A percentile compares a stretch with the other conserved stretches of the same genome.
Evolutionary conservation across 2,888 invertebrate species (phyloP).

Genomic region (Eilema depressum): DNA sequence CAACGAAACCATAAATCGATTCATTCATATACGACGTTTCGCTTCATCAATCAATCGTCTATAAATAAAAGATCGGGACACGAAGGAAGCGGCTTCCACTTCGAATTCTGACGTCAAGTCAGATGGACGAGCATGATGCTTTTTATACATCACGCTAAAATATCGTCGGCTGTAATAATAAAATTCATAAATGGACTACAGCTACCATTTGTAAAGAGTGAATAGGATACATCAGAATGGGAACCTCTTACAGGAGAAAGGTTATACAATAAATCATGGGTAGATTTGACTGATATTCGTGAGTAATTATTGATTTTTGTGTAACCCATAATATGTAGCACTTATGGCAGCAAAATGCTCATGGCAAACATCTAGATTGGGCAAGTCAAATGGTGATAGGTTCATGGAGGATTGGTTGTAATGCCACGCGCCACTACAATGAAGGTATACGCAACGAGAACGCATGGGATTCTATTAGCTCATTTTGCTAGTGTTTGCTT

Average conservation of each 20-base stretch:
- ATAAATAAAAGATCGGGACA: conserved; percentile 82
- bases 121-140: conserved; percentile 53
- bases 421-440: too few species aligned
- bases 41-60: conserved; percentile 80
- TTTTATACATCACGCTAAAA: conserved; percentile 42
- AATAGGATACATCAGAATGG: not conserved
- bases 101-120: conserved; percentile 73
- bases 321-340: too few species aligned
- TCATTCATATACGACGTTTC: conserved; percentile 81
- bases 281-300: not conserved
- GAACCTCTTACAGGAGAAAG: not conserved
- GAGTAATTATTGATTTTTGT: not conserved
- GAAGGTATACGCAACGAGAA: not conserved
- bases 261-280: not conserved
- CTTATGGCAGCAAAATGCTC: not conserved
- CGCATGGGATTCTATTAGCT: too few species aligned
- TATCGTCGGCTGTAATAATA: conserved; percentile 17
- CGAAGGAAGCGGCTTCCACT: conserved; percentile 70
- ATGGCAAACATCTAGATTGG: not conserved
- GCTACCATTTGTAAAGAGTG: not conserved
- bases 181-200: conserved; percentile 17
- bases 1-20: conserved; percentile 79
- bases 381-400: not conserved
- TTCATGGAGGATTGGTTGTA: too few species aligned
- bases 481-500: too few species aligned